Evolutionary conservation across 2,888 invertebrate genomes (phyloP).

Genomic region (Eristalinus aeneus): DNA sequence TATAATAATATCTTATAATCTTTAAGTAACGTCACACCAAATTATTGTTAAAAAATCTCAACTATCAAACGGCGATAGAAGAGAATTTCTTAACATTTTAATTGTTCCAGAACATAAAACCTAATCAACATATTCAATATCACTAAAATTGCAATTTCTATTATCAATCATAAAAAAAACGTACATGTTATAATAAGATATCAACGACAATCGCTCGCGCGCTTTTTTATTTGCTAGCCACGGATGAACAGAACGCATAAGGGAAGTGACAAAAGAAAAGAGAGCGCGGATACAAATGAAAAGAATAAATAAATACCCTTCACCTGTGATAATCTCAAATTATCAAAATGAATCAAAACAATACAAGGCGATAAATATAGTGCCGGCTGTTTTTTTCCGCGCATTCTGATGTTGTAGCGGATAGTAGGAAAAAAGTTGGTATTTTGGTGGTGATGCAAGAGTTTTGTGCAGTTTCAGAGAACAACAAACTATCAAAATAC

Average conservation of each 20-base stretch:
- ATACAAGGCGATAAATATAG: conserved; percentile 38
- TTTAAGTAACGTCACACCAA: background rate
- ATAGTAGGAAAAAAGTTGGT: no score
- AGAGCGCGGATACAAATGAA: conserved; percentile 24
- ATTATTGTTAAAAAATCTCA: background rate
- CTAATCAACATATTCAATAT: background rate
- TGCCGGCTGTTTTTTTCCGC: conserved; percentile 53
- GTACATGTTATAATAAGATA: conserved; percentile 12
- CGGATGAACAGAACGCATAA: background rate
- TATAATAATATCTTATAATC: no score
- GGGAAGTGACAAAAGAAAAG: background rate
- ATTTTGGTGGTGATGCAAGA: background rate
- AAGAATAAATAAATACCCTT: conserved; percentile 31
- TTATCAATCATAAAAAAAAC: conserved; percentile 52
- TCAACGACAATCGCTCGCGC: conserved; percentile 49
- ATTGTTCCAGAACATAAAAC: conserved; percentile 19
- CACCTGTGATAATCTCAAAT: conserved; percentile 47
- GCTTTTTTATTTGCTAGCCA: conserved; percentile 20
- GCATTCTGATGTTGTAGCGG: background rate
- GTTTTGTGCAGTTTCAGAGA: background rate
- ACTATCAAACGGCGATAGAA: background rate
- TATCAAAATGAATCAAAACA: conserved; percentile 56
- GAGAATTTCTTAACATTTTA: background rate
- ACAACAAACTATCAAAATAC: conserved; percentile 15
- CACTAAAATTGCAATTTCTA: conserved; percentile 19